These are phyloP conservation scores for Propithecus perrieri DNA, from an alignment of 2,797 vertebrate species.

Conservation along the genomic window DNA sequence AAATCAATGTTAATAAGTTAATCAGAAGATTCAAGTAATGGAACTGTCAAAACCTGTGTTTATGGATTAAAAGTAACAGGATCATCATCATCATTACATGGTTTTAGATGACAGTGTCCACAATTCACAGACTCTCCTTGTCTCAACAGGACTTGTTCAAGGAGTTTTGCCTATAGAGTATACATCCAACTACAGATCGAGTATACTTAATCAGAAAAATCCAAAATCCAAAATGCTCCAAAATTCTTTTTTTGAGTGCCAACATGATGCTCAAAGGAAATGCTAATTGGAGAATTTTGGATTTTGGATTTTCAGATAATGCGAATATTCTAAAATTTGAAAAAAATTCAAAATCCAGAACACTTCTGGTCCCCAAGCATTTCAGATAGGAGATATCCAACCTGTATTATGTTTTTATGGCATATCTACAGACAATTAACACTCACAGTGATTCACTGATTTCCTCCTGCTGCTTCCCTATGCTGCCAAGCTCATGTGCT, in stretches of 20 bases:
- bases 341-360: not conserved
- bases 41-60: not conserved
- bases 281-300: not conserved
- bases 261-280: not conserved
- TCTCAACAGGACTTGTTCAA: not conserved
- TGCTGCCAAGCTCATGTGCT: not conserved
- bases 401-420: not conserved
- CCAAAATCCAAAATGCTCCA: not conserved
- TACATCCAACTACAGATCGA: not conserved
- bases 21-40: constrained; percentile 16
- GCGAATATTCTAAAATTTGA: not conserved
- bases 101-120: not conserved
- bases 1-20: not conserved
- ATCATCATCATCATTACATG: not conserved
- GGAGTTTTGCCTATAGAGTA: not conserved
- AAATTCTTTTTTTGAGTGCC: not conserved
- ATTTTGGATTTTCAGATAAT: not conserved
- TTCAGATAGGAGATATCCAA: not conserved
- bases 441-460: not conserved
- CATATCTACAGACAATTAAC: not conserved
- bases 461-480: not conserved
- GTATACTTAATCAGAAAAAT: not conserved
- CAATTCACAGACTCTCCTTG: not conserved
- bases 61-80: not conserved
- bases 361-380: not conserved